These are phyloP conservation scores for Eupithecia tripunctaria DNA, from an alignment of 2,888 invertebrate genomes.

Conservation along the genomic window DNA sequence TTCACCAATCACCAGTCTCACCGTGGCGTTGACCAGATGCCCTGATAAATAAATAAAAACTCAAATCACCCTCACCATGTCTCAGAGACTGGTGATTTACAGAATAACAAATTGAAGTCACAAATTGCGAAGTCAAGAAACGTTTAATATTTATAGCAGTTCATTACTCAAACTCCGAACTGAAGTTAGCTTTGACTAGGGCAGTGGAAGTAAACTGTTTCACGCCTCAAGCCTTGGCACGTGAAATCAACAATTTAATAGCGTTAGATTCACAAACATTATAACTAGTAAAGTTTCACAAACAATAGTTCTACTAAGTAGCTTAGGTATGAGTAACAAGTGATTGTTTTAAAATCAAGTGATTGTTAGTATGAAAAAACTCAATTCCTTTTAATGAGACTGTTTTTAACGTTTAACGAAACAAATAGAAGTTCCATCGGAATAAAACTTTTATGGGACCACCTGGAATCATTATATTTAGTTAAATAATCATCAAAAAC, in stretches of 20 bases:
- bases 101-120: conserved; percentile 22
- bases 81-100: conserved; percentile 20
- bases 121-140: conserved; percentile 30
- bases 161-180: conserved; percentile 24
- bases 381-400: too few relatives aligned
- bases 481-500: background rate
- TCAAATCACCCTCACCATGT: background rate
- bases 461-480: too few relatives aligned
- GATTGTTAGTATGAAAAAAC: too few relatives aligned
- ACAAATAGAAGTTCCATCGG: background rate
- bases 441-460: background rate
- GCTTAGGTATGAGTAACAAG: background rate
- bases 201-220: conserved; percentile 6
- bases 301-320: too few relatives aligned
- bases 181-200: conserved; percentile 18
- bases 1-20: background rate
- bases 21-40: background rate
- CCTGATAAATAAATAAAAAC: conserved; percentile 5
- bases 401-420: background rate
- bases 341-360: too few relatives aligned
- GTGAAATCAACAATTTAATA: background rate
- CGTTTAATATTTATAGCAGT: conserved; percentile 29
- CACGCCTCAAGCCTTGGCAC: background rate
- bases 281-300: too few relatives aligned
- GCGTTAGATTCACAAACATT: background rate